phyloP scores from a whole-genome alignment of 2,113 vertebrate species.

The Sander lucioperca region DNA sequence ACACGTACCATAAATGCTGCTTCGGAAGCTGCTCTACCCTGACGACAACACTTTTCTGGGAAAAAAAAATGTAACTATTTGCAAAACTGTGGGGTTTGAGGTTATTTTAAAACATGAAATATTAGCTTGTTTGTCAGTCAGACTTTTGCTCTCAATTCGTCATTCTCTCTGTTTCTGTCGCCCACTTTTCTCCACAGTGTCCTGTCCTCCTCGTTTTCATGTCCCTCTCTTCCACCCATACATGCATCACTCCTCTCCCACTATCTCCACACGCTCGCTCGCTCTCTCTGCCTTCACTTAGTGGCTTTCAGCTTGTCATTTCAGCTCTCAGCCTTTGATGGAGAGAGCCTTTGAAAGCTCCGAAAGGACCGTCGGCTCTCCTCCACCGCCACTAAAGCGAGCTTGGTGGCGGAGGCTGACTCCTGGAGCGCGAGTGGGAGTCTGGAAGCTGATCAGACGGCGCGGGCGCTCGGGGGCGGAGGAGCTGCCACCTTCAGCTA shows the following conservation, averaged over 20 bases:
- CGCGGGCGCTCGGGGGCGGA: slow-evolving; percentile 35
- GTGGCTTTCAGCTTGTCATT: slow-evolving; percentile 79
- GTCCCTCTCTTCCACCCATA: slow-evolving; percentile 29
- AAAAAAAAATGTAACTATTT: not conserved
- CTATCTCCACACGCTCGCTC: slow-evolving; percentile 12
- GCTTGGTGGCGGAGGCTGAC: slow-evolving; percentile 51
- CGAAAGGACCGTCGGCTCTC: slow-evolving; percentile 40
- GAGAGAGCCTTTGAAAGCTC: slow-evolving; percentile 54
- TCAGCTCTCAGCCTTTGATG: slow-evolving; percentile 75
- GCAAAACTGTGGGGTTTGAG: not conserved
- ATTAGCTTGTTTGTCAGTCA: not conserved
- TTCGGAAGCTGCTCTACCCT: too few relatives aligned
- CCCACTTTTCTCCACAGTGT: slow-evolving; percentile 14
- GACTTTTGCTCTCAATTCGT: slow-evolving; percentile 17
- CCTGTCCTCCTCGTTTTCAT: slow-evolving; percentile 31
- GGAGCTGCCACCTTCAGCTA: slow-evolving; percentile 62
- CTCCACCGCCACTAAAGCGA: slow-evolving; percentile 53
- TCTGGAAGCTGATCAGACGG: slow-evolving; percentile 65
- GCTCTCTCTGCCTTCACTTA: slow-evolving; percentile 59
- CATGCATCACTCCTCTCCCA: slow-evolving; percentile 28
- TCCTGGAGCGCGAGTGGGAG: slow-evolving; percentile 61
- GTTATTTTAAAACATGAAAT: not conserved
- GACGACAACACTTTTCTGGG: not conserved
- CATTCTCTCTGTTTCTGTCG: slow-evolving; percentile 1
- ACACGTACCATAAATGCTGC: too few relatives aligned